Evolutionary conservation across 1,140 invertebrate genomes (phyloP).

Genomic region (Atopsyche davidsoni): DNA sequence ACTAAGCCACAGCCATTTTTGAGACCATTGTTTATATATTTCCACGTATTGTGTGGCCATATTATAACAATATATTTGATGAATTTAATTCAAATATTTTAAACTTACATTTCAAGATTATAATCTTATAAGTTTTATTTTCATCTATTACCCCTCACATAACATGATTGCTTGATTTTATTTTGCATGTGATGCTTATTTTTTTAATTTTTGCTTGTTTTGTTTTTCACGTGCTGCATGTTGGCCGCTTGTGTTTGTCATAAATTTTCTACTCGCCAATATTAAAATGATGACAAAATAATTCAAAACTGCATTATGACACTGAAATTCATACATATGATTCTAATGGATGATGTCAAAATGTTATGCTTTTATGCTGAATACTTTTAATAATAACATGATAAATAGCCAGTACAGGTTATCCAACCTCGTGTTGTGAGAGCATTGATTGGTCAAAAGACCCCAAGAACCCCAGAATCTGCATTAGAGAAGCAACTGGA

Average conservation of each 20-base stretch:
- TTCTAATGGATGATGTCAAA: constrained; percentile 1
- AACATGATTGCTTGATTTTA: too few species aligned
- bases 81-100: too few species aligned
- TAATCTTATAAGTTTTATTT: too few species aligned
- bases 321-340: neutral
- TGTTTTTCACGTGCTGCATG: constrained; percentile 28
- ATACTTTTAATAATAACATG: neutral
- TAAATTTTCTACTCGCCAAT: constrained; percentile 6
- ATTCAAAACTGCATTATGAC: neutral
- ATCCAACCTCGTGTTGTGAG: constrained; percentile 46
- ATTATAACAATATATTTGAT: too few species aligned
- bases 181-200: too few species aligned
- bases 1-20: too few species aligned
- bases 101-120: too few species aligned
- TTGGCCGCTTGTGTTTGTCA: constrained; percentile 8
- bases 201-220: too few species aligned
- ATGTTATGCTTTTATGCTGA: neutral
- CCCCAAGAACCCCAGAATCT: constrained; percentile 38
- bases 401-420: constrained; percentile 42
- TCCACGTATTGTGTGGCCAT: too few species aligned
- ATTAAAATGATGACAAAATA: constrained; percentile 2
- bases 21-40: too few species aligned
- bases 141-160: too few species aligned
- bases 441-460: constrained; percentile 36
- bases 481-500: constrained; percentile 43